A percentile compares a stretch with the other conserved stretches of the same genome.
phyloP scores from a whole-genome alignment of 2,797 vertebrate genomes.

The Chromis chromis region DNA sequence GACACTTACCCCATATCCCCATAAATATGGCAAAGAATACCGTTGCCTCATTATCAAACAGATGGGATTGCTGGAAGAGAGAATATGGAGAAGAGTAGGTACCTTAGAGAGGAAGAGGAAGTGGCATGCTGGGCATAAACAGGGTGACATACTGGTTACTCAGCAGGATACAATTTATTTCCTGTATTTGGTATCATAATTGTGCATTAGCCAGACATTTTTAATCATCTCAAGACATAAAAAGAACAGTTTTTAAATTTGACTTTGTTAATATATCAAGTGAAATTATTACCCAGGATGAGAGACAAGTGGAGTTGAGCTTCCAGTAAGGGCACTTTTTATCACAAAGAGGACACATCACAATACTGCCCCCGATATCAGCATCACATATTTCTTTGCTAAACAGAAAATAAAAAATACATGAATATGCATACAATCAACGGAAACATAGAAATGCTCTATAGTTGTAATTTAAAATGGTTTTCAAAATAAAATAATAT shows the following conservation, averaged over 20 bases:
- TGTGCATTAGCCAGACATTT: neutral
- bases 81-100: constrained; percentile 41
- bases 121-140: constrained; percentile 44
- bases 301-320: constrained; percentile 91
- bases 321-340: constrained; percentile 92
- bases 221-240: too few species aligned
- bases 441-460: neutral
- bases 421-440: neutral
- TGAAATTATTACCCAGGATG: constrained; percentile 87
- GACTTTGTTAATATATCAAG: neutral
- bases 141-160: constrained; percentile 48
- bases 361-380: constrained; percentile 89
- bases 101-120: constrained; percentile 27
- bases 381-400: constrained; percentile 93
- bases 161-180: constrained; percentile 27
- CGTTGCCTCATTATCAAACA: constrained; percentile 97
- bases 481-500: neutral
- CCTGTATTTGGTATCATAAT: neutral
- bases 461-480: neutral
- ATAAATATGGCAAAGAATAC: constrained; percentile 98
- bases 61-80: constrained; percentile 90
- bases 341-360: constrained; percentile 98
- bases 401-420: neutral
- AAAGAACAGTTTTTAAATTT: neutral
- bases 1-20: constrained; percentile 97